Conservation (phyloP, 2,888 invertebrate genomes). For the Acleris emargana region DNA sequence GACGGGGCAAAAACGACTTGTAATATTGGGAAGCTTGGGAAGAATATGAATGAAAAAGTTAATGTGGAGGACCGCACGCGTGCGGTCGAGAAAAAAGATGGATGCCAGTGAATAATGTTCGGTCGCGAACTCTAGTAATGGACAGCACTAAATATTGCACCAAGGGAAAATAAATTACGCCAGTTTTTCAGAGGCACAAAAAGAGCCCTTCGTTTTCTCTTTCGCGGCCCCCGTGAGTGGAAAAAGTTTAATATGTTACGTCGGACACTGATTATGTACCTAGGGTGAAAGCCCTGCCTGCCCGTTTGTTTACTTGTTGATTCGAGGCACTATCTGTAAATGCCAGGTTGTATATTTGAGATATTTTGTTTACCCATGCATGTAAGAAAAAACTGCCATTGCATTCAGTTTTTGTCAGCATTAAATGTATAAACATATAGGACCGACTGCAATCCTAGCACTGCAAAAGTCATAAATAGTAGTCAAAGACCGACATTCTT, state of each 20-base stretch:
- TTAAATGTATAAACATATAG: no score
- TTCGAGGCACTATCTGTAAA: not conserved
- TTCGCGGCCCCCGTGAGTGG: constrained; percentile 60
- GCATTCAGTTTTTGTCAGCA: no score
- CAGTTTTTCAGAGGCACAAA: constrained; percentile 79
- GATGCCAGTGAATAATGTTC: constrained; percentile 80
- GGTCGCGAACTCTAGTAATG: constrained; percentile 83
- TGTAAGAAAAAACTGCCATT: no score
- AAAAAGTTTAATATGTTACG: constrained; percentile 78
- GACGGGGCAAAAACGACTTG: constrained; percentile 48
- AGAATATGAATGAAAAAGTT: constrained; percentile 76
- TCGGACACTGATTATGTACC: constrained; percentile 53
- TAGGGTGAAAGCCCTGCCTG: constrained; percentile 38
- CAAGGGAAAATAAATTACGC: constrained; percentile 81
- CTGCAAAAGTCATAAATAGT: no score
- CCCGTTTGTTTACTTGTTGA: constrained; percentile 27
- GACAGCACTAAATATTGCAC: constrained; percentile 83
- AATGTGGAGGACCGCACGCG: constrained; percentile 70
- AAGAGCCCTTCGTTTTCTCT: constrained; percentile 77
- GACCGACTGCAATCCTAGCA: no score
- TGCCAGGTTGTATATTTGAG: no score
- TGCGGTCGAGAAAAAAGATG: constrained; percentile 76
- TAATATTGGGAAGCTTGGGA: constrained; percentile 62
- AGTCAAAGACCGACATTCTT: no score
- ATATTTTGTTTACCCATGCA: no score